These are phyloP conservation scores for Porites cylindrica DNA, from an alignment of 92 coral and sea anemone genomes.

Conservation along the genomic window DNA sequence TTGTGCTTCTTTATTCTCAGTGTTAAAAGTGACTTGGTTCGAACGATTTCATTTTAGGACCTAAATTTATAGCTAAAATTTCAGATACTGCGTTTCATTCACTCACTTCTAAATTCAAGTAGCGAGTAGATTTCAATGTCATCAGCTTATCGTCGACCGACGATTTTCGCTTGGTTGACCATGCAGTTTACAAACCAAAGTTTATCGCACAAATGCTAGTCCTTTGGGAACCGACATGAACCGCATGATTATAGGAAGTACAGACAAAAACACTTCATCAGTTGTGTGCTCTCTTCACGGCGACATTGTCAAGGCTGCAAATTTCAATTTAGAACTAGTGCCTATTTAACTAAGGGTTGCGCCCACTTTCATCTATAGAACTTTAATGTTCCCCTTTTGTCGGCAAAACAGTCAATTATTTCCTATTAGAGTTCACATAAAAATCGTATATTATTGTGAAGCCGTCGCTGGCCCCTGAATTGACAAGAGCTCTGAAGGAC, in stretches of 20 bases:
- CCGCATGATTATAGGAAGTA: slow-evolving; percentile 14
- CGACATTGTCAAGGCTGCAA: slow-evolving; percentile 10
- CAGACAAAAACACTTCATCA: slow-evolving; percentile 48
- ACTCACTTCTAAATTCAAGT: neutral
- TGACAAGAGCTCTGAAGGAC: slow-evolving; percentile 8
- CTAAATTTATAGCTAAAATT: neutral
- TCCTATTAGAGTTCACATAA: slow-evolving; percentile 1
- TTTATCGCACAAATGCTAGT: neutral
- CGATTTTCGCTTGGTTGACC: slow-evolving; percentile 14
- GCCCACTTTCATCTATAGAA: neutral
- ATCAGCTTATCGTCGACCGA: neutral
- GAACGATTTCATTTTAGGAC: slow-evolving; percentile 1
- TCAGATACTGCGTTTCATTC: neutral
- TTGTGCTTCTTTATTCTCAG: neutral
- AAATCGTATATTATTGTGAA: slow-evolving; percentile 7
- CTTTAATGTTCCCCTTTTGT: slow-evolving; percentile 4
- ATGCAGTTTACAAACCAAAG: neutral
- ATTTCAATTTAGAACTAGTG: neutral
- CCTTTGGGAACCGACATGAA: slow-evolving; percentile 30
- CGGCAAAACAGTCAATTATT: neutral
- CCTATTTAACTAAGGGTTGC: neutral
- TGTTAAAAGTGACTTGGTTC: neutral
- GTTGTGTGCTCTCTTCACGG: slow-evolving; percentile 37
- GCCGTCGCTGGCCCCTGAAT: neutral
- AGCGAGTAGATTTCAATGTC: neutral